Conservation (phyloP, 2,797 vertebrate species). For the Anisognathus igniventris region DNA sequence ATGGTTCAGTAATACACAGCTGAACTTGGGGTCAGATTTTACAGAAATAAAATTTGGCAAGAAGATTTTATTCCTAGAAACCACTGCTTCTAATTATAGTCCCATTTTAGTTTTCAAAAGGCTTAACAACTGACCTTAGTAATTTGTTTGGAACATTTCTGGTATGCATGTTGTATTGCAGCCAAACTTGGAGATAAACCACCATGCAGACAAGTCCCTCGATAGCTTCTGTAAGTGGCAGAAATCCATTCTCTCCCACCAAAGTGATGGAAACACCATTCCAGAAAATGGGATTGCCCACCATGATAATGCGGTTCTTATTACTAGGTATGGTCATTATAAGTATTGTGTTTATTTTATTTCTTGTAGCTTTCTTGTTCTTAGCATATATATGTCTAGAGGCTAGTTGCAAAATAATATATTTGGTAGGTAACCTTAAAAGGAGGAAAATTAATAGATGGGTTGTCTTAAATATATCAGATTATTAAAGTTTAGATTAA, state of each 20-base stretch:
- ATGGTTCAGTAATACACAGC: slow-evolving; percentile 66
- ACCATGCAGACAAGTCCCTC: slow-evolving; percentile 98
- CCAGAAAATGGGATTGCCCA: slow-evolving; percentile 98
- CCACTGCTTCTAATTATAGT: slow-evolving; percentile 81
- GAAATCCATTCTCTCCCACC: slow-evolving; percentile 96
- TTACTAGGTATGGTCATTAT: slow-evolving; percentile 90
- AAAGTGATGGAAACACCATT: slow-evolving; percentile 96
- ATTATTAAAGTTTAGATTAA: slow-evolving; percentile 5
- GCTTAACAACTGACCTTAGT: slow-evolving; percentile 82
- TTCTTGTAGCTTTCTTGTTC: slow-evolving; percentile 60
- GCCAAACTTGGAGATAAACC: slow-evolving; percentile 99
- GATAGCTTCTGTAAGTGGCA: slow-evolving; percentile 99
- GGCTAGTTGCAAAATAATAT: slow-evolving; percentile 1
- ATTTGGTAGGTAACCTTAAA: neutral
- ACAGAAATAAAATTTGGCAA: slow-evolving; percentile 76
- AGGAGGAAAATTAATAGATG: slow-evolving; percentile 19
- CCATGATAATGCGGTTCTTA: slow-evolving; percentile 98
- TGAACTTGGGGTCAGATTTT: slow-evolving; percentile 75
- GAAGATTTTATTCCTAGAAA: slow-evolving; percentile 78
- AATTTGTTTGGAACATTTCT: slow-evolving; percentile 83
- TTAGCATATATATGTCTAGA: neutral
- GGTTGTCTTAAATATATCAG: slow-evolving; percentile 16
- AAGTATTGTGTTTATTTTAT: slow-evolving; percentile 73
- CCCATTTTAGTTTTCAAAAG: slow-evolving; percentile 80
- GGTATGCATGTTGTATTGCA: slow-evolving; percentile 84